phyloP scores from a whole-genome alignment of 2,888 invertebrate genomes.

The Reticulitermes lucifugus region DNA sequence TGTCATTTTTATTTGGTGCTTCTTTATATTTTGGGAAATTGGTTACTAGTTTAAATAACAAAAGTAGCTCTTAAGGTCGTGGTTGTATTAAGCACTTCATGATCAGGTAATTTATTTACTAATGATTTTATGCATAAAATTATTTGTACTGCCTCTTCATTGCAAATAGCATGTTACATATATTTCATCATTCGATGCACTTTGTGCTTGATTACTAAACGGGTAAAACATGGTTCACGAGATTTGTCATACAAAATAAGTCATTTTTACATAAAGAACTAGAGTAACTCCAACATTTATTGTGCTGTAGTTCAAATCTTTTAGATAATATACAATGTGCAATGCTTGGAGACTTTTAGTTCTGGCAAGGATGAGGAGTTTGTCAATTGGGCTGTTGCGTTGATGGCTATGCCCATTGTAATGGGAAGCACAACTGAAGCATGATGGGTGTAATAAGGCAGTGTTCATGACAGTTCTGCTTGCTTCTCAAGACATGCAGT shows the following conservation, averaged over 20 bases:
- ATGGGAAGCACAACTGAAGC: background rate
- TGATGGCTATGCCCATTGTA: background rate
- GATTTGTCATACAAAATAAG: constrained; percentile 15
- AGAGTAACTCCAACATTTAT: constrained; percentile 22
- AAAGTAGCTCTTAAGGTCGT: constrained; percentile 50
- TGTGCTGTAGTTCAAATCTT: constrained; percentile 17
- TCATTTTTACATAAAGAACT: constrained; percentile 20
- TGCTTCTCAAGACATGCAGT: background rate
- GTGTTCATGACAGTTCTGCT: background rate
- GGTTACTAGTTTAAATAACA: constrained; percentile 51
- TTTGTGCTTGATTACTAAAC: constrained; percentile 51
- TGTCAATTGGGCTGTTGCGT: constrained; percentile 4
- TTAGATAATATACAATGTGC: constrained; percentile 17
- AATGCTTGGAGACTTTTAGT: constrained; percentile 35
- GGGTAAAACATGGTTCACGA: constrained; percentile 49
- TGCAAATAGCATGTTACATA: constrained; percentile 42
- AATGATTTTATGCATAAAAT: constrained; percentile 48
- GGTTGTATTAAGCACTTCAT: constrained; percentile 48
- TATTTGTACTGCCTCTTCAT: constrained; percentile 48
- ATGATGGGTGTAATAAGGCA: background rate
- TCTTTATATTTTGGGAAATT: constrained; percentile 52
- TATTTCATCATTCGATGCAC: constrained; percentile 47
- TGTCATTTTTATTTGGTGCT: constrained; percentile 49
- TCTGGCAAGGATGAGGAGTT: constrained; percentile 4
- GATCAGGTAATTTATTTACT: constrained; percentile 49